These are phyloP conservation scores for Lichenostomus cassidix DNA, from an alignment of 2,113 vertebrate genomes.

Conservation along the genomic window DNA sequence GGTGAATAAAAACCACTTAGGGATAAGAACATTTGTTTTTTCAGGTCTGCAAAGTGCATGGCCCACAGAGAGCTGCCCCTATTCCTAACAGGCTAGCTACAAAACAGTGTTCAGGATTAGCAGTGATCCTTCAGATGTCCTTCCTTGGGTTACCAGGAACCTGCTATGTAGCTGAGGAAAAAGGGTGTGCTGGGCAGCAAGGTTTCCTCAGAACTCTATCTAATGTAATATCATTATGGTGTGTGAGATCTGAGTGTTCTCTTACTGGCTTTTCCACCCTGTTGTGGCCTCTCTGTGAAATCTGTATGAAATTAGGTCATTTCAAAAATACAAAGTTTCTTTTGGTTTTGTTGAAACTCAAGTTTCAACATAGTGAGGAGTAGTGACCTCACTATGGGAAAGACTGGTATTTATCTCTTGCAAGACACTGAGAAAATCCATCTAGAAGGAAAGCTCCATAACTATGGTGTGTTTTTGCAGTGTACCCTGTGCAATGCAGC, in stretches of 20 bases:
- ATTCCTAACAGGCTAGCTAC: not conserved
- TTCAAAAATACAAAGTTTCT: not conserved
- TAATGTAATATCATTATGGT: not conserved
- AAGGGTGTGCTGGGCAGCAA: not conserved
- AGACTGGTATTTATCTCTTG: not conserved
- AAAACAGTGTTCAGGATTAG: not conserved
- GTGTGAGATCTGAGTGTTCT: not conserved
- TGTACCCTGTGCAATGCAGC: rapidly evolving
- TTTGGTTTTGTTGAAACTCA: not conserved
- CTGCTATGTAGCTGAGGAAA: not conserved
- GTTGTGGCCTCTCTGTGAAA: not conserved
- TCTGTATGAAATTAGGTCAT: not conserved
- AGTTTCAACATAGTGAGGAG: not conserved
- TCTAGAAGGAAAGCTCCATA: rapidly evolving
- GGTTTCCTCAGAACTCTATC: not conserved
- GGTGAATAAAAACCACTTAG: not conserved
- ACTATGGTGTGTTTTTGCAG: rapidly evolving
- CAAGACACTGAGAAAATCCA: not conserved
- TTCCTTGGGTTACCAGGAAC: not conserved
- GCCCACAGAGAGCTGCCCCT: not conserved
- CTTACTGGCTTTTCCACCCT: not conserved
- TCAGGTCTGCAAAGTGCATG: not conserved
- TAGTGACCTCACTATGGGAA: not conserved
- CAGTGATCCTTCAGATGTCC: not conserved
- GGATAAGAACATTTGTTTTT: not conserved